These are phyloP conservation scores for Hoplodrina ambigua DNA, from an alignment of 2,888 invertebrate genomes.

Conservation along the genomic window DNA sequence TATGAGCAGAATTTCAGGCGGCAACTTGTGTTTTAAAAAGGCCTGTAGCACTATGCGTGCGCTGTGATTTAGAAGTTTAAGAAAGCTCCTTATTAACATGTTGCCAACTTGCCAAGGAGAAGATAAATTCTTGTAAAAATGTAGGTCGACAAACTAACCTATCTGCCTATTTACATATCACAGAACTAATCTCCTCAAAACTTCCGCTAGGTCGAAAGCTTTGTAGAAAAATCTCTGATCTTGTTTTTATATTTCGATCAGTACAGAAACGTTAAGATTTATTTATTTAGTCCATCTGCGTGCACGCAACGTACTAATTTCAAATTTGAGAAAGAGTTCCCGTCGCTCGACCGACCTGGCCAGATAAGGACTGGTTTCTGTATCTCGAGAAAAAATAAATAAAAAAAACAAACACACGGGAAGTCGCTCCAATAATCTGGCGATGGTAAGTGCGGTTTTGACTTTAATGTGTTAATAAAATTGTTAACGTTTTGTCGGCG, in stretches of 20 bases:
- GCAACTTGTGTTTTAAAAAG: not conserved
- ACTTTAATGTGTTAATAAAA: slow-evolving; percentile 90
- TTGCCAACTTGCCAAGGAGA: too few species aligned
- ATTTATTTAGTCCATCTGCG: slow-evolving; percentile 58
- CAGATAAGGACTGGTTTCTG: slow-evolving; percentile 88
- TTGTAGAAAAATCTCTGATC: not conserved
- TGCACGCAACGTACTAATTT: slow-evolving; percentile 79
- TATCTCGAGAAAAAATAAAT: slow-evolving; percentile 81
- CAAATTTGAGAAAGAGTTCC: slow-evolving; percentile 79
- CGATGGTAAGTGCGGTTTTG: slow-evolving; percentile 88
- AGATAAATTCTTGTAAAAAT: too few species aligned
- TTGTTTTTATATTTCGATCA: slow-evolving; percentile 7
- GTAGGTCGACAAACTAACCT: too few species aligned
- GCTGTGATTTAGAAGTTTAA: too few species aligned
- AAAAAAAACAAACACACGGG: slow-evolving; percentile 83
- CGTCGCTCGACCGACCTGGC: slow-evolving; percentile 74
- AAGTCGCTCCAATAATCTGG: slow-evolving; percentile 88
- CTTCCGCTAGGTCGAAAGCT: not conserved
- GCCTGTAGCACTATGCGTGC: not conserved
- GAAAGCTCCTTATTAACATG: too few species aligned
- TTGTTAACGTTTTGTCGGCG: slow-evolving; percentile 88
- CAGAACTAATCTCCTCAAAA: not conserved
- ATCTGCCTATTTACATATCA: not conserved
- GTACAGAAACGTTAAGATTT: slow-evolving; percentile 60
- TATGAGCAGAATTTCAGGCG: slow-evolving; percentile 10